phyloP scores from a whole-genome alignment of 1,140 invertebrate genomes.

The Heterodera schachtii region DNA sequence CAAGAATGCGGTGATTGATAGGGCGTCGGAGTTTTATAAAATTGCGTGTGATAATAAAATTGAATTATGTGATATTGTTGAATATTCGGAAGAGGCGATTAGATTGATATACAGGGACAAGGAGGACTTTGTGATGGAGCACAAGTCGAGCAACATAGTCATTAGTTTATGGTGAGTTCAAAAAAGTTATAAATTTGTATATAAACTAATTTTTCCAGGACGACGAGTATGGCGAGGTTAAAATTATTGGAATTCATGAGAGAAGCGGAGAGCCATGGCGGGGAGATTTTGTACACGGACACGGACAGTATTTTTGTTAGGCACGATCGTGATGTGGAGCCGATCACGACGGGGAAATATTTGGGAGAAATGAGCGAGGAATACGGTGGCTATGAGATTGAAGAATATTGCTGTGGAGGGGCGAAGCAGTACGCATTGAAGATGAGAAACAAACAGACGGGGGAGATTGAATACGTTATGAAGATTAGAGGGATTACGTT shows the following conservation, averaged over 20 bases:
- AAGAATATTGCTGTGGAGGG: constrained; percentile 12
- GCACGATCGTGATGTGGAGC: background rate
- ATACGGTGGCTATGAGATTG: constrained; percentile 6
- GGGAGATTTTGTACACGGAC: background rate
- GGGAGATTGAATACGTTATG: too few species aligned
- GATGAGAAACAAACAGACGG: too few species aligned
- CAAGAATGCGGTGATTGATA: background rate
- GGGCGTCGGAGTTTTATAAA: background rate
- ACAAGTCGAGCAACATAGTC: background rate
- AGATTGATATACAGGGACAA: background rate
- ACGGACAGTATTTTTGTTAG: constrained; percentile 6
- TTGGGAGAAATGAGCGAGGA: background rate
- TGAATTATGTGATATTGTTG: background rate
- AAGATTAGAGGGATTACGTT: too few species aligned
- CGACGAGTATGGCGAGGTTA: background rate
- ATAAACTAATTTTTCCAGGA: background rate
- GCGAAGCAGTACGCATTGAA: background rate
- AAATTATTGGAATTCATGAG: background rate
- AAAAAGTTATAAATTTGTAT: too few species aligned
- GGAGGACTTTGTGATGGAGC: background rate
- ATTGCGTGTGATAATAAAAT: background rate
- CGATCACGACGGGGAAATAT: background rate
- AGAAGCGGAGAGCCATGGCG: background rate
- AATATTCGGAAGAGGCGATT: background rate
- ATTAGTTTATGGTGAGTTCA: background rate